Evolutionary conservation across 2,797 vertebrate genomes (phyloP), one percentile per base, ranked within the genome.

Genomic region (Gallinago nigripennis): DNA sequence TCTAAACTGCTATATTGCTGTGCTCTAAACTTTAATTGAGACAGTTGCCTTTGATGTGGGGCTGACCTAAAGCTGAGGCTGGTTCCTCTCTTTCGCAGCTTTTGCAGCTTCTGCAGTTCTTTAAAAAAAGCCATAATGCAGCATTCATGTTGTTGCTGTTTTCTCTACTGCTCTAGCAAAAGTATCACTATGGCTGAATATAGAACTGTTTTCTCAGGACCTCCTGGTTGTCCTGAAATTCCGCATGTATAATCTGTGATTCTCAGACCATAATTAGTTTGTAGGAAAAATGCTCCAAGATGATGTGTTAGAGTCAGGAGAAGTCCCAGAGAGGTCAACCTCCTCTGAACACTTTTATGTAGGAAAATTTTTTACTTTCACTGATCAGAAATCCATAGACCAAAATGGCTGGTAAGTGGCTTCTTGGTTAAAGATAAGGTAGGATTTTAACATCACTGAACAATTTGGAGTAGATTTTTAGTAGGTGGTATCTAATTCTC

Each of bases 81-180:
- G 51, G 45, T 70, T 92, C n/a, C 8, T 66, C 76, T 45, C 69
- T 87, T 92, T 28, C 56, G 81, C 71, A 93, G 75, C 60, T 88
- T 90, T 30, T 63, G 76, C 69, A 92, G 75, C 56, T 89, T 93
- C 91, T 90, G 84, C 70, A 85, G 86, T 64, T 94, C 71, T 90
- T 83, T 63, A 41, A 31, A 64, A 93, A 77, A 35, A 80, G 43
- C 33, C 86, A 41, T 96, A 96, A 94, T 84, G 83, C 88, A 93
- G 61, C 72, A 71, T 90, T 95, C 60, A 15, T 37, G 48, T 77
- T 71, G 51, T 77, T 78, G 66, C 65, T 81, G 58, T 73, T 92
- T 91, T 71, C 71, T 79, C 24, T 35, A 15, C 79, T 65, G 31
- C 43, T 91, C 28, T 75, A 66, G 73, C 70, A 82, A 81, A 88